phyloP scores from a whole-genome alignment of 2,113 vertebrate species.

The Delphinus delphis region DNA sequence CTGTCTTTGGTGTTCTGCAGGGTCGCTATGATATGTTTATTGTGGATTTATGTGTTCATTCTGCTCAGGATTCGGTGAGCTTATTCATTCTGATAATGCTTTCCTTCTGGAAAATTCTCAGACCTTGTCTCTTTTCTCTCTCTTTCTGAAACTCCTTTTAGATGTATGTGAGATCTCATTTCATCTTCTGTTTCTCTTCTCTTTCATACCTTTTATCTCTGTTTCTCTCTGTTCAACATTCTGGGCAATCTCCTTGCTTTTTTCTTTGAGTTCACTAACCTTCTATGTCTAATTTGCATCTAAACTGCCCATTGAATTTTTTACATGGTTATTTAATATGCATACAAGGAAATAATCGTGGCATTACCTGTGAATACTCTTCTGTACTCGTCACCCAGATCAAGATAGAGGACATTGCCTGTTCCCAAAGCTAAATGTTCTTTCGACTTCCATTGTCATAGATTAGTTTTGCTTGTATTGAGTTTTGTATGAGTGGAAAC shows the following conservation, averaged over 20 bases:
- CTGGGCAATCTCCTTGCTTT: background rate
- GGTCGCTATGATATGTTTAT: background rate
- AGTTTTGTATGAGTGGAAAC: background rate
- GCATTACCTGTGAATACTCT: background rate
- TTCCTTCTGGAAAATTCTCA: slow-evolving; percentile 27
- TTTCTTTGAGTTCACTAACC: background rate
- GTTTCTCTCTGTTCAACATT: background rate
- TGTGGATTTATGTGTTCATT: background rate
- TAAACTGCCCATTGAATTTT: background rate
- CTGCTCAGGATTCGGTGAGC: background rate
- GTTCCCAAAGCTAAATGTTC: background rate
- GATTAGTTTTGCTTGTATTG: background rate
- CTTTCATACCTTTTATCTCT: background rate
- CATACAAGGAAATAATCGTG: too few species aligned
- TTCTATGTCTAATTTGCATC: background rate
- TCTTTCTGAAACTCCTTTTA: background rate
- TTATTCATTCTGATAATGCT: slow-evolving; percentile 16
- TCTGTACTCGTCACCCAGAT: background rate
- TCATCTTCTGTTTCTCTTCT: background rate
- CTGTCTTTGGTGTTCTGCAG: background rate
- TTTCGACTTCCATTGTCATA: background rate
- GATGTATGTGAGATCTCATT: background rate
- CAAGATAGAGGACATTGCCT: background rate
- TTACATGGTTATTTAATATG: background rate
- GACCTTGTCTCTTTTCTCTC: background rate